Evolutionary conservation across 2,113 vertebrate species (phyloP), one percentile per base, ranked within the genome.

Genomic region (Deroptyus accipitrinus): DNA sequence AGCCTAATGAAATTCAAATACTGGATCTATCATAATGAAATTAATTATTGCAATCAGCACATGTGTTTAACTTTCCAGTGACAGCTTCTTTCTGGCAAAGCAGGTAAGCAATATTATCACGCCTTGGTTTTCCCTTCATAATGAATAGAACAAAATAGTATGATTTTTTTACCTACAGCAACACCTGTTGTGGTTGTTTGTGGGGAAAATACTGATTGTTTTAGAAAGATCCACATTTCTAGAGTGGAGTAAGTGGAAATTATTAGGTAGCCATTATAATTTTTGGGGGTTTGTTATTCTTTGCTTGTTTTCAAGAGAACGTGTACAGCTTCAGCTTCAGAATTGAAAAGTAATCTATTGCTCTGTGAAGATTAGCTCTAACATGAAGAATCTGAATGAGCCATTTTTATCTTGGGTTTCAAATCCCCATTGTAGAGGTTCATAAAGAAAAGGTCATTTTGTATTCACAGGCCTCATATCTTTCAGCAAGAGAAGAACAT

Each of bases 371-470:
- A 86, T 81, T 77, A 86, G 4, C 68, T 83, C 19, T 63, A 80
- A 86, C 59, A 81, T 2, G 10, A 88, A 77, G 49, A 62, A 86
- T 83, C 41, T 54, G 90, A 93, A 86, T 23, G 46, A 90, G 83
- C 39, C 13, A 44, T 66, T 88, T 93, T 86, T 63, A 74, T 86
- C 86, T 93, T 33, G 49, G 22, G 63, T 74, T 90, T 90, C 54
- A 86, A 90, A 90, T 77, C 33, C 68, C n/a, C n/a, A 28, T 20
- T 78, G 63, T 31, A 80, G 49, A 67, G 5, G 17, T 59, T 94
- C 19, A 59, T 70, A 83, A 90, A 82, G 69, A 31, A 92, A 90
- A 88, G 62, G 83, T 92, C 79, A 59, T 90, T 95, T 86, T 88
- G 24, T 70, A 77, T 95, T 95, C 79, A 80, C 41, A 63, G 51